phyloP scores from a whole-genome alignment of 2,797 vertebrate genomes.

The Syngnathus rostellatus region DNA sequence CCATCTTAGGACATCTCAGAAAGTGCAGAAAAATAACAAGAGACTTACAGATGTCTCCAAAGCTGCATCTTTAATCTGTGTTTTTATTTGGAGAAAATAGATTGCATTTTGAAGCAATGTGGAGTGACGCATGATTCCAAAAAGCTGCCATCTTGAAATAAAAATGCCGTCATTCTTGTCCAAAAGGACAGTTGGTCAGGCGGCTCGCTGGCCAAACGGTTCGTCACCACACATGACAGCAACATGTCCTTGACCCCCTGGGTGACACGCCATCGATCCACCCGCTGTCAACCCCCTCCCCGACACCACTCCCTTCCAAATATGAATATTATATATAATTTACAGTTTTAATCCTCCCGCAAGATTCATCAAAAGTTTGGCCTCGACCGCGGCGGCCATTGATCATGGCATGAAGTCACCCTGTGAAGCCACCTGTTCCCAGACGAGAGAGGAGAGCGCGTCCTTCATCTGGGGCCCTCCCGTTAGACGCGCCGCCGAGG shows the following conservation, averaged over 20 bases:
- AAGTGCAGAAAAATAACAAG: background rate
- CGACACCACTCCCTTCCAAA: background rate
- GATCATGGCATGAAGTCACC: slow-evolving; percentile 60
- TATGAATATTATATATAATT: slow-evolving; percentile 23
- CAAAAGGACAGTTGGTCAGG: slow-evolving; percentile 39
- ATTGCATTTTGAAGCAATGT: background rate
- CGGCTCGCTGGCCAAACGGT: slow-evolving; percentile 28
- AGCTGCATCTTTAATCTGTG: background rate
- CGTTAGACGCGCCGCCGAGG: slow-evolving; percentile 46
- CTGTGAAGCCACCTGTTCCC: slow-evolving; percentile 67
- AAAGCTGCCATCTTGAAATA: background rate
- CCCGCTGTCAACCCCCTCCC: slow-evolving; percentile 4
- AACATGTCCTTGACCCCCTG: slow-evolving; percentile 22
- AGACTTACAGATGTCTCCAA: background rate
- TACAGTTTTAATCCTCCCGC: slow-evolving; percentile 64
- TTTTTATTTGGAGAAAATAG: background rate
- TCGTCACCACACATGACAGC: slow-evolving; percentile 38
- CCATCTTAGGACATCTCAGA: too few species aligned
- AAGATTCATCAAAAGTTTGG: slow-evolving; percentile 66
- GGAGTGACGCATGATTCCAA: background rate
- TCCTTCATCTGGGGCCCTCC: slow-evolving; percentile 55
- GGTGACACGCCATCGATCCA: slow-evolving; percentile 23
- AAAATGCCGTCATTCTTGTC: slow-evolving; percentile 3
- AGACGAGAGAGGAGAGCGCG: slow-evolving; percentile 54
- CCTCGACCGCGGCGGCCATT: slow-evolving; percentile 43